phyloP scores from a whole-genome alignment of 2,888 invertebrate genomes.

The Euproctis similis region DNA sequence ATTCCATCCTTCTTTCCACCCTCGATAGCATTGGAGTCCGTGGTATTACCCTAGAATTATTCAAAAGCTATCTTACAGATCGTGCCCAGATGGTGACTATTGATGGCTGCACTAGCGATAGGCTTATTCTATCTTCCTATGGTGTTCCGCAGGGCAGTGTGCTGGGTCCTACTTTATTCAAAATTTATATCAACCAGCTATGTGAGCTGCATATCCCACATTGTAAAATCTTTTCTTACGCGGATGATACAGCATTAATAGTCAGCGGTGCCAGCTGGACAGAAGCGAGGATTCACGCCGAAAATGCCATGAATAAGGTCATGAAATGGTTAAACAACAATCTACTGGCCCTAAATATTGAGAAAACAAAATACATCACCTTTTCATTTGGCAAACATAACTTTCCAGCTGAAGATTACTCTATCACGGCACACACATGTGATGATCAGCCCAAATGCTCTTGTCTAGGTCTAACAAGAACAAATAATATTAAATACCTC shows the following conservation, averaged over 20 bases:
- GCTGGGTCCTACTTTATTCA: constrained; percentile 4
- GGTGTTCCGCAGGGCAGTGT: constrained; percentile 8
- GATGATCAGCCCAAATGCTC: no score
- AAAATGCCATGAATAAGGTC: background rate
- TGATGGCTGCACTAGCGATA: background rate
- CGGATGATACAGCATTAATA: background rate
- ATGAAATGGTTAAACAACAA: background rate
- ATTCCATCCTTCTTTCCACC: background rate
- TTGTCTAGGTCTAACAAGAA: no score
- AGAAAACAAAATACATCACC: background rate
- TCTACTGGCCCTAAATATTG: background rate
- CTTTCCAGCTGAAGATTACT: background rate
- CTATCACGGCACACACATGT: background rate
- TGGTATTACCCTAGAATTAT: constrained; percentile 1
- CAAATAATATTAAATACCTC: no score
- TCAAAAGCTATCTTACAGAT: constrained; percentile 3
- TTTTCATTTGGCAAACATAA: background rate
- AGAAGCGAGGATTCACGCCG: background rate
- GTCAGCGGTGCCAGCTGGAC: background rate
- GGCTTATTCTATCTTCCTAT: background rate
- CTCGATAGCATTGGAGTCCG: constrained; percentile 4
- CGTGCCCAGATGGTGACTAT: constrained; percentile 2
- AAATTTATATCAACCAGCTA: constrained; percentile 4
- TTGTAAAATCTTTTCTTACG: background rate
- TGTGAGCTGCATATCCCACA: no score